Evolutionary conservation across 1,140 invertebrate genomes (phyloP), one percentile per base, ranked within the genome.

Genomic region (Bombus picipes): DNA sequence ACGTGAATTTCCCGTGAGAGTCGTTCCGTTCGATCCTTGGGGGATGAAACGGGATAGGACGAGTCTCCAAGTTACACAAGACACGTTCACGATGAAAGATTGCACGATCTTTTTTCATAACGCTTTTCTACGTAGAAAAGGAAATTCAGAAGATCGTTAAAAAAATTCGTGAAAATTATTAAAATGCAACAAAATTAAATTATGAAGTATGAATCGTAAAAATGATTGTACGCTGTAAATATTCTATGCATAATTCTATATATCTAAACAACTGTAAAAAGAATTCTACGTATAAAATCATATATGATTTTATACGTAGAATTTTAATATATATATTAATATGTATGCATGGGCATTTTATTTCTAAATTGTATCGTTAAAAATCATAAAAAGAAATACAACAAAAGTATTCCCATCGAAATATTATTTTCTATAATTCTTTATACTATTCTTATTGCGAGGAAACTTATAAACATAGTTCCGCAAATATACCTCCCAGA

Each of bases 1-100:
- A 86, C 81, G 66, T 41, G 68, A 71, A 90, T 90, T 90, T 90
- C 89, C 86, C 89, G 8, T 28, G 83, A 66, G 89, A 77, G 77
- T 86, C 81, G 68, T 86, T 81, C 76, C 68, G 15, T 41, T 65
- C 75, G 37, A 78, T 65, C 57, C 59, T 18, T 15, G 13, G 22
- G 3, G 28, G 3, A 34, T 25, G n/a, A n/a, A 2, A 37, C 62
- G 75, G 57, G 25, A 32, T 68, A 28, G 34, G 32, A 66, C 28
- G 28, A 43, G 18, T 12, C 25, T 10, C 6, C 34, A 5, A 68
- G 59, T 82, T 81, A 74, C 41, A 68, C 39, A n/a, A 82, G 32
- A 25, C 32, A 62, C 32, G n/a, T 22, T 39, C 39, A 25, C 34
- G 37, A 57, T 37, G 79, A 47, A 82, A 66, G 43, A 78, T 76